phyloP scores from a whole-genome alignment of 2,888 invertebrate genomes.

The Drosophila histrio region DNA sequence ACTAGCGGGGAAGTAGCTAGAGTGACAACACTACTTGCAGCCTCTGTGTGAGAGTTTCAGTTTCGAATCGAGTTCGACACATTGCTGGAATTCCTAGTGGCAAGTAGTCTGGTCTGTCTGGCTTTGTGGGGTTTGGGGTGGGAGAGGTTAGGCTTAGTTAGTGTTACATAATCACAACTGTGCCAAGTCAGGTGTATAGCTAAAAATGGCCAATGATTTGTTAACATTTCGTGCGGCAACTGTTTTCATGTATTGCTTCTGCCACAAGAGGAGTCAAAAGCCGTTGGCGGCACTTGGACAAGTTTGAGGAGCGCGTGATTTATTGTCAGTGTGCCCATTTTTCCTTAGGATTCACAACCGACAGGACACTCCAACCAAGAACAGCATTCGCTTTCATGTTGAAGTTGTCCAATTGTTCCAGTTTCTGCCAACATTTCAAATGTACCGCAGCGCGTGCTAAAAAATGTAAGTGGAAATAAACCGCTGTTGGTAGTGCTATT shows the following conservation, averaged over 20 bases:
- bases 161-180: constrained; percentile 63
- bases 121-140: constrained; percentile 35
- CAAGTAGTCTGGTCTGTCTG: constrained; percentile 17
- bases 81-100: constrained; percentile 35
- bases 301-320: constrained; percentile 66
- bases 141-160: constrained; percentile 60
- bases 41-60: constrained; percentile 30
- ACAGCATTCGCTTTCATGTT: constrained; percentile 62
- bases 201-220: constrained; percentile 75
- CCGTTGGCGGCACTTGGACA: constrained; percentile 4
- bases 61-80: constrained; percentile 47
- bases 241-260: constrained; percentile 16
- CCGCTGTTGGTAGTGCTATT: background rate
- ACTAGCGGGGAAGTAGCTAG: no score
- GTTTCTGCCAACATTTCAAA: constrained; percentile 29
- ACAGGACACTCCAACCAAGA: constrained; percentile 29
- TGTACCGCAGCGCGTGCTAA: constrained; percentile 19
- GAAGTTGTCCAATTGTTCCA: constrained; percentile 60
- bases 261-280: constrained; percentile 14
- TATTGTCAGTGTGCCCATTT: constrained; percentile 73
- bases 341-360: constrained; percentile 12
- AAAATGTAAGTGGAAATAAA: constrained; percentile 6
- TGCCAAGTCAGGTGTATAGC: constrained; percentile 72
- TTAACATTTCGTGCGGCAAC: constrained; percentile 42
- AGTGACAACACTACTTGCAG: no score